Conservation (phyloP, 30 jellyfish, hydroid and myxozoan genomes). For the Aurelia sp. region DNA sequence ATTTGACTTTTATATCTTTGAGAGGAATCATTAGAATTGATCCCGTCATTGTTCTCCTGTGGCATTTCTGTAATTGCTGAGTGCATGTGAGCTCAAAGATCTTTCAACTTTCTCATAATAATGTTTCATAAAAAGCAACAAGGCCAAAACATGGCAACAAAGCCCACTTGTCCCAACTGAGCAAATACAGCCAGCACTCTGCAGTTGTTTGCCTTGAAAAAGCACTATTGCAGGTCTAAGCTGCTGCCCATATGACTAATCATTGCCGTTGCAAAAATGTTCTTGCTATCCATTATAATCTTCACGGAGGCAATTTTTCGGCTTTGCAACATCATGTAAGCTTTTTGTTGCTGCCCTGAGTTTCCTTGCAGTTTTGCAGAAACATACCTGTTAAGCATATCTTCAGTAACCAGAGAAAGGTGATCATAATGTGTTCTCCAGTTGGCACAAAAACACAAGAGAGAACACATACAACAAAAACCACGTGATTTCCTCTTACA, state of each 20-base stretch:
- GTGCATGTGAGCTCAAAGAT: too few relatives aligned
- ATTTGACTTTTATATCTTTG: background rate
- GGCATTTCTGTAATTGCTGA: too few relatives aligned
- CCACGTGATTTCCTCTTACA: too few relatives aligned
- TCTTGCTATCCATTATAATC: background rate
- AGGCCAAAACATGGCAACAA: too few relatives aligned
- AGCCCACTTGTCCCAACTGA: too few relatives aligned
- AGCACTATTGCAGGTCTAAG: slow-evolving; percentile 3
- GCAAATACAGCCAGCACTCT: background rate
- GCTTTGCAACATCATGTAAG: background rate
- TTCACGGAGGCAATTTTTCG: background rate
- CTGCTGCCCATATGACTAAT: background rate
- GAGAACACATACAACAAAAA: too few relatives aligned
- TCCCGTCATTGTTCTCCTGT: too few relatives aligned
- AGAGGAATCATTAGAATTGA: slow-evolving; percentile 1
- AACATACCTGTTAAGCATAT: background rate
- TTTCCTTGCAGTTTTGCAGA: slow-evolving; percentile 7
- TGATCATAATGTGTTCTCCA: too few relatives aligned
- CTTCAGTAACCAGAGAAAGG: background rate
- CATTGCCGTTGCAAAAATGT: background rate
- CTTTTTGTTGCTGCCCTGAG: slow-evolving; percentile 3
- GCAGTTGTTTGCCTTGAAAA: background rate
- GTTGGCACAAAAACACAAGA: too few relatives aligned
- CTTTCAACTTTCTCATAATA: too few relatives aligned
- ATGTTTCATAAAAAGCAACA: too few relatives aligned